Evolutionary conservation across 2,797 vertebrate genomes (phyloP).

Genomic region (Aselliscus stoliczkanus): DNA sequence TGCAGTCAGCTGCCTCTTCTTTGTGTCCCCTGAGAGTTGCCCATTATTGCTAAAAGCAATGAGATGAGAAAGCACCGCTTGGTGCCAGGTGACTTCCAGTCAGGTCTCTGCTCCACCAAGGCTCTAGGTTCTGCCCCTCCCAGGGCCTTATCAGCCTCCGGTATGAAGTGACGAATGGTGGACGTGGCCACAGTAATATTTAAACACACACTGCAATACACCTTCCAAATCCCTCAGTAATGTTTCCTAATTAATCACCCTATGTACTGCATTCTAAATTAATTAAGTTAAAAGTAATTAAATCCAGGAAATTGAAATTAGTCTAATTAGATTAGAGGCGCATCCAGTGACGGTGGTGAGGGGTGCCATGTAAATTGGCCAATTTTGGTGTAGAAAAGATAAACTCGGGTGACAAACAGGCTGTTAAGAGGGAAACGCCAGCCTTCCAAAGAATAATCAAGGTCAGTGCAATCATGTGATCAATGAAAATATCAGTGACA

Average conservation of each 20-base stretch:
- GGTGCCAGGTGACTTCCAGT: not conserved
- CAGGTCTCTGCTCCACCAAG: rapidly evolving
- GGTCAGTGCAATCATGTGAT: not conserved
- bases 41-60: not conserved
- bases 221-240: slow-evolving; percentile 44
- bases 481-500: not conserved
- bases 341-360: slow-evolving; percentile 48
- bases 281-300: slow-evolving; percentile 79
- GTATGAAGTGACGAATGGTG: not conserved
- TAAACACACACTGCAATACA: slow-evolving; percentile 28
- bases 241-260: slow-evolving; percentile 73
- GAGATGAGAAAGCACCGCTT: not conserved
- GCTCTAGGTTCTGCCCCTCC: not conserved
- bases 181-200: not conserved
- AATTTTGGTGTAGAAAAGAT: slow-evolving; percentile 40
- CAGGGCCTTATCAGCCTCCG: not conserved
- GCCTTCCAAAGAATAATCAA: not conserved
- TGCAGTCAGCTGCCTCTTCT: not conserved
- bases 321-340: slow-evolving; percentile 71
- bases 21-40: not conserved
- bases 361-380: slow-evolving; percentile 54
- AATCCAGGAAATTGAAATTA: slow-evolving; percentile 75
- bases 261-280: slow-evolving; percentile 73
- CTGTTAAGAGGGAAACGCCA: not conserved
- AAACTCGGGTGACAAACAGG: slow-evolving; percentile 29